These are phyloP conservation scores for Aramus guarauna DNA, from an alignment of 2,113 vertebrate species.

Conservation along the genomic window DNA sequence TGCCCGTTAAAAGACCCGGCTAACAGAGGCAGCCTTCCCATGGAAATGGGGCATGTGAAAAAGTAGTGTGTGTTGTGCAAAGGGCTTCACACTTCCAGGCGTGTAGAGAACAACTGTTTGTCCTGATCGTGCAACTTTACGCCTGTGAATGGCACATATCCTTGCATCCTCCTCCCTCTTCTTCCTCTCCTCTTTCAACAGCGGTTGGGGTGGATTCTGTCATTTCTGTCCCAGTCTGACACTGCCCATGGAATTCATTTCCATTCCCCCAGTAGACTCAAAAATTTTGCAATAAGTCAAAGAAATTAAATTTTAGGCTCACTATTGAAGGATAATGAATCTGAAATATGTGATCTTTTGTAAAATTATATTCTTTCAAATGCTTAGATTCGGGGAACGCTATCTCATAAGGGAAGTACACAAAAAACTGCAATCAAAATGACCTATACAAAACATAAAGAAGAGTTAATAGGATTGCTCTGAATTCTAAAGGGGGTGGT, in stretches of 20 bases:
- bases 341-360: constrained; percentile 36
- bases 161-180: background rate
- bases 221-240: background rate
- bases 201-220: background rate
- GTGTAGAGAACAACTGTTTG: background rate
- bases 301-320: constrained; percentile 48
- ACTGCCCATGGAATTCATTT: background rate
- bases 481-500: constrained; percentile 36
- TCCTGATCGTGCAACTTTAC: background rate
- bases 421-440: constrained; percentile 45
- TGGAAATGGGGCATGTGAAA: background rate
- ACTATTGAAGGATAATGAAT: constrained; percentile 35
- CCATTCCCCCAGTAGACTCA: background rate
- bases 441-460: constrained; percentile 63
- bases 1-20: background rate
- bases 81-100: rapidly evolving
- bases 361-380: constrained; percentile 41
- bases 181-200: background rate
- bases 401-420: constrained; percentile 45
- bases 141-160: background rate
- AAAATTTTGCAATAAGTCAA: constrained; percentile 2
- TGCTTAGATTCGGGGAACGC: background rate
- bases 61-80: background rate
- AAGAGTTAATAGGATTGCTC: constrained; percentile 64
- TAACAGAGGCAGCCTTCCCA: background rate